Base-by-base conservation (phyloP, 64 coral and sea anemone genomes). In the Porites lutea region DNA sequence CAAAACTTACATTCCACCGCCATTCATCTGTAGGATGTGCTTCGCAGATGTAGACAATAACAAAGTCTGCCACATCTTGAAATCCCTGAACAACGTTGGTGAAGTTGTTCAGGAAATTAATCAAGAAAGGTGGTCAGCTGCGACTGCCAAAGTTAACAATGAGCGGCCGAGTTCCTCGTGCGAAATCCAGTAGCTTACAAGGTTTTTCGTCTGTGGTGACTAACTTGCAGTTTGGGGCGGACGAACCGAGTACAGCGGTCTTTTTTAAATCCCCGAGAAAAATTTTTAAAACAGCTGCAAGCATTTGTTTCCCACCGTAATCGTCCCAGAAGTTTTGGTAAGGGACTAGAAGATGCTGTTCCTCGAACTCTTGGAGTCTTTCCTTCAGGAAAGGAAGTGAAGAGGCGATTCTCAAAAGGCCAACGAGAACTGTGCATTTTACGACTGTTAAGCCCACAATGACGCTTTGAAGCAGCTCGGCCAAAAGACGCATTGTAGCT, bases 141-240 rank as follows among this genome's bases (percentile, higher is more conserved):
- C 83, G 88, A 21, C 91, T 93, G 62, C 91, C 91, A 59, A 93
- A 93, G 83, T 93, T 93, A 10, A 93, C 14, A 19, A 93, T 74
- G 51, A 87, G 19, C 3, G 91, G 91, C 16, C 91, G 83, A 10
- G 65, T 59, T 10, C 83, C 91, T 72, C 37, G 87, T 5, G 54
- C 47, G 5, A 93, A 37, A 63, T 93, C 52, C 2, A 88, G 16
- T 48, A 78, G 54, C 63, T 14, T 63, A 6, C 83, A 59, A 52
- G 79, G 18, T 21, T 45, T 88, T 60, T 75, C 74, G 22, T 93
- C 83, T 8, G 69, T 13, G 3, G 65, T 87, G 44, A 61, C 64
- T 14, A 93, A 63, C 53, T 21, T 62, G 16, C 72, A 72, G 14
- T 93, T 68, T 3, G 83, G 91, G n/a, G 91, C 74, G 22, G 60